Base-by-base conservation (phyloP, 2,113 vertebrate genomes). In the Epinephelus fuscoguttatus region DNA sequence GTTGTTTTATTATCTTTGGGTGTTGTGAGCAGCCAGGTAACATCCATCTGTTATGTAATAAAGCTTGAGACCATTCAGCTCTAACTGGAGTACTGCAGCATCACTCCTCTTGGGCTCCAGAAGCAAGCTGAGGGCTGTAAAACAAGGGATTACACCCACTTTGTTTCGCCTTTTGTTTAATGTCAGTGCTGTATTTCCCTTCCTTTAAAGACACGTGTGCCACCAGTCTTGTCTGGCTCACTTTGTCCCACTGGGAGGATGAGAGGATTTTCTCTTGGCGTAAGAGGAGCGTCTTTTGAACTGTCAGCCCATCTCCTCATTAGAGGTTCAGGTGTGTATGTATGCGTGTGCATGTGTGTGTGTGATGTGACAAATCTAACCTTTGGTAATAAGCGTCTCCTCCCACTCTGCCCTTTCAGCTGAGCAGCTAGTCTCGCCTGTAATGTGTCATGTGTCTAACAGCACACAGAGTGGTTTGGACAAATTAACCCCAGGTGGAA, bases 311-410 rank as follows among this genome's bases (percentile, higher is more conserved):
- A 56, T 37, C 75, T 78, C 25, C 81, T 81, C 78, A 79, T 84
- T 64, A 81, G 30, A 40, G 74, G 23, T 75, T 81, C 25, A 8
- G 27, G n/a, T 30, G 49, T 56, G 70, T 50, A n/a, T 68, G 62
- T 42, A 37, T 6, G 62, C 6, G 62, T n/a, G 21, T n/a, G 62
- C 53, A 71, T 47, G 30, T 30, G 59, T 52, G 37, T 2, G 61
- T 17, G 71, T 53, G 64, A 60, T 11, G 37, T 67, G 83, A 75
- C 37, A 66, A 49, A 37, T 73, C 49, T 91, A 89, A 91, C 91
- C 86, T 90, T 90, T 88, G 63, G 72, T 83, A 92, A 86, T 86
- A 83, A 88, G 75, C 27, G n/a, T 52, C 82, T 81, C 84, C 75
- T 82, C 69, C 76, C 73, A 83, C 66, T 84, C 67, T 89, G 86